Conservation (phyloP, 2,113 vertebrate genomes). For the Aix galericulata region DNA sequence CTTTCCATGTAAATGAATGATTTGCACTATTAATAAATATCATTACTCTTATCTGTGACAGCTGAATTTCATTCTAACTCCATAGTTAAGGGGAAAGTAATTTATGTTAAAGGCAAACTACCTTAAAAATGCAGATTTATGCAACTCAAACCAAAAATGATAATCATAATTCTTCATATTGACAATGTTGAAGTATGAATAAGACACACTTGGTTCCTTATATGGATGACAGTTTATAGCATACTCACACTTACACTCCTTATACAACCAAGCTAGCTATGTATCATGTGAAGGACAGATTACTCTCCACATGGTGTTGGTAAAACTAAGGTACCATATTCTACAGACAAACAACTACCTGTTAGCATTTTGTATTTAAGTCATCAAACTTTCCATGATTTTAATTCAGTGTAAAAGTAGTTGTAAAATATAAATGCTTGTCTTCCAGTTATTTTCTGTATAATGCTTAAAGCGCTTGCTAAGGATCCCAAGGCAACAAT, state of each 20-base stretch:
- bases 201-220: not conserved
- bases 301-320: fast-evolving
- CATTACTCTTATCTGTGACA: constrained; percentile 11
- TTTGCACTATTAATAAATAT: constrained; percentile 23
- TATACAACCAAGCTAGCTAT: not conserved
- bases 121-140: constrained; percentile 1
- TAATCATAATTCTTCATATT: not conserved
- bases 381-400: not conserved
- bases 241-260: not conserved
- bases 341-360: not conserved
- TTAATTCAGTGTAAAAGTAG: not conserved
- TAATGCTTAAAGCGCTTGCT: not conserved
- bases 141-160: not conserved
- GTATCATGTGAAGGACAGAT: not conserved
- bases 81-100: not conserved
- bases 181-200: not conserved
- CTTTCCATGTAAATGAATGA: not conserved
- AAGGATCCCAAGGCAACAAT: not conserved
- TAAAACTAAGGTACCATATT: not conserved
- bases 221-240: not conserved
- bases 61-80: constrained; percentile 4
- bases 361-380: not conserved
- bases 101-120: not conserved
- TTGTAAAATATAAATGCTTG: not conserved
- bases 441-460: not conserved